Percentiles rank a stretch among this genome's conserved stretches.
Conservation (phyloP, 2,888 invertebrate genomes). For the Microdon myrmicae region DNA sequence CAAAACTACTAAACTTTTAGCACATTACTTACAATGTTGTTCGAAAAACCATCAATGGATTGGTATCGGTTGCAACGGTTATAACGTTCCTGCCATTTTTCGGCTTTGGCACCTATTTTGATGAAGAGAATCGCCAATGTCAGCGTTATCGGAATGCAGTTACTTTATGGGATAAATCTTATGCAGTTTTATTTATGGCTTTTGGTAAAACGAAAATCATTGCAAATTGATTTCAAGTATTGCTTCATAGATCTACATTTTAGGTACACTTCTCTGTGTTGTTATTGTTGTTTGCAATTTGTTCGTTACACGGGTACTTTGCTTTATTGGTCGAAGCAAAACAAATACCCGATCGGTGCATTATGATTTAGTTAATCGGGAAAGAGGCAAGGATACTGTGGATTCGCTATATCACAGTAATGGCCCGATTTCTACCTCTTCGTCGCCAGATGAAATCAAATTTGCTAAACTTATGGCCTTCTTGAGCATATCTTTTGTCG, state of each 20-base stretch:
- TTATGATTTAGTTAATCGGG: conserved; percentile 62
- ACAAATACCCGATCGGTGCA: conserved; percentile 60
- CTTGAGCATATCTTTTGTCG: conserved; percentile 82
- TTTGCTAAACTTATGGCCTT: conserved; percentile 87
- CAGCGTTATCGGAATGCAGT: conserved; percentile 78
- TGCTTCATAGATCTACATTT: conserved; percentile 20
- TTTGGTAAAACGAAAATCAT: conserved; percentile 72
- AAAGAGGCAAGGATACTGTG: conserved; percentile 55
- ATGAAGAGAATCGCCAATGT: conserved; percentile 69
- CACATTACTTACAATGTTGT: conserved; percentile 83
- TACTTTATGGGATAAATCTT: conserved; percentile 73
- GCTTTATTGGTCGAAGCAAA: conserved; percentile 66
- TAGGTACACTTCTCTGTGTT: conserved; percentile 78
- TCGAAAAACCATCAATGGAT: conserved; percentile 74
- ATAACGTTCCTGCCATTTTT: conserved; percentile 80
- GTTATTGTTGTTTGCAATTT: conserved; percentile 85
- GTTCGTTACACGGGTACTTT: conserved; percentile 81
- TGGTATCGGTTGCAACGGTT: conserved; percentile 76
- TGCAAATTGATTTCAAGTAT: neutral
- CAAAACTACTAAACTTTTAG: conserved; percentile 67
- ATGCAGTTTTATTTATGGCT: conserved; percentile 79
- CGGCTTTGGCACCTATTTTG: conserved; percentile 80
- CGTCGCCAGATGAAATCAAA: conserved; percentile 80
- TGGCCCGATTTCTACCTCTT: conserved; percentile 60
- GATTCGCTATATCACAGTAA: conserved; percentile 62